Evolutionary conservation across 2,888 invertebrate species (phyloP).

Genomic region (Drosophila picticornis): DNA sequence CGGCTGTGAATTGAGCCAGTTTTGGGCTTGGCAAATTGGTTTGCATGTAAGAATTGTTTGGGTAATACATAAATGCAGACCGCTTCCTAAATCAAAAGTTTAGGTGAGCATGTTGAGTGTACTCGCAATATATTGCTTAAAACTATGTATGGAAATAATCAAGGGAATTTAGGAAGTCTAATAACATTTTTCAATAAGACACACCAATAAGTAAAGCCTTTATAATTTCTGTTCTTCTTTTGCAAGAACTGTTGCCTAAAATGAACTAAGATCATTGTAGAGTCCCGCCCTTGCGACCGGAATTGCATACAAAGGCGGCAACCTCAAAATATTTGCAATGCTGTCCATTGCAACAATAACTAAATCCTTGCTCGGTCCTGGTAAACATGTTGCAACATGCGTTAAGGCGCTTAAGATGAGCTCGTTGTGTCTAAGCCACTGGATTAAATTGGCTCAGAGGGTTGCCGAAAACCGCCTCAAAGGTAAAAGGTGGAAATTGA

Average conservation of each 20-base stretch:
- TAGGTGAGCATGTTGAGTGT: background rate
- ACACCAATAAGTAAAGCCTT: background rate
- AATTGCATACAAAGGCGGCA: constrained; percentile 47
- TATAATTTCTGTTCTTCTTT: constrained; percentile 3
- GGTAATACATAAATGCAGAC: constrained; percentile 22
- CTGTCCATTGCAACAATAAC: constrained; percentile 33
- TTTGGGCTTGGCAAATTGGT: constrained; percentile 35
- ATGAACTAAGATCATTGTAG: constrained; percentile 48
- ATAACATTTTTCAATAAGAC: constrained; percentile 1
- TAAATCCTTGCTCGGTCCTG: constrained; percentile 43
- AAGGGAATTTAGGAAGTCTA: background rate
- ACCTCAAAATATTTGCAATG: constrained; percentile 64
- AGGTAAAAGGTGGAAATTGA: constrained; percentile 58
- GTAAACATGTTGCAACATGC: constrained; percentile 68
- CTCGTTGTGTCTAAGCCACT: constrained; percentile 56
- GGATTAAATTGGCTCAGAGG: constrained; percentile 71
- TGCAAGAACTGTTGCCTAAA: constrained; percentile 5
- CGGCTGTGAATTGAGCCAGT: background rate
- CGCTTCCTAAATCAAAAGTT: constrained; percentile 25
- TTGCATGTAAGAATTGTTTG: constrained; percentile 24
- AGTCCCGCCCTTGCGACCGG: constrained; percentile 29
- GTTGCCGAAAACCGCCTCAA: constrained; percentile 40
- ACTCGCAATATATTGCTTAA: background rate
- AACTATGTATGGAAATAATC: background rate
- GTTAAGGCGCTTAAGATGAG: constrained; percentile 62